phyloP scores from a whole-genome alignment of 2,113 vertebrate species.

The Tragelaphus scriptus region DNA sequence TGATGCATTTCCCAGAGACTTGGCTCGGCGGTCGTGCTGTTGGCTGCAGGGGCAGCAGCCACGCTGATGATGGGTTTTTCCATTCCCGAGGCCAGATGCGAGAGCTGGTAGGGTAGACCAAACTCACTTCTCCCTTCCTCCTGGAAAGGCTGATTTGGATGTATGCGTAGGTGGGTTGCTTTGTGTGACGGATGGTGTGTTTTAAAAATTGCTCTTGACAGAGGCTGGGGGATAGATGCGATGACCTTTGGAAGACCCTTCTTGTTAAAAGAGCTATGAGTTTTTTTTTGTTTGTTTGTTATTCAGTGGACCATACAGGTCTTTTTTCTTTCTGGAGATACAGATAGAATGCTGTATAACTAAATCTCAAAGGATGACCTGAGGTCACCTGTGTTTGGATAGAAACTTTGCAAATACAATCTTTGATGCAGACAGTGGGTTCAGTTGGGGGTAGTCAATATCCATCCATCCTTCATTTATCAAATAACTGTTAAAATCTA shows the following conservation, averaged over 20 bases:
- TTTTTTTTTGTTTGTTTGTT: not conserved
- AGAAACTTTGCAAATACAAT: not conserved
- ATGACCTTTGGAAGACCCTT: constrained; percentile 37
- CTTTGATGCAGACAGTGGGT: not conserved
- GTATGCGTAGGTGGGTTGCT: not conserved
- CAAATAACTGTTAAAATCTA: not conserved
- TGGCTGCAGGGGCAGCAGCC: constrained; percentile 48
- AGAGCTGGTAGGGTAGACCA: constrained; percentile 52
- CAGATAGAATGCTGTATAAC: not conserved
- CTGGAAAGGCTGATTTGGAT: constrained; percentile 42
- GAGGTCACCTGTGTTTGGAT: not conserved
- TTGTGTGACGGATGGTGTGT: not conserved
- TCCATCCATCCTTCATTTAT: not conserved
- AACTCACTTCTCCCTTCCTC: constrained; percentile 25
- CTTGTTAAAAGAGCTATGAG: not conserved
- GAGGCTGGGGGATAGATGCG: constrained; percentile 11
- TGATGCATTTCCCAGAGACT: constrained; percentile 70
- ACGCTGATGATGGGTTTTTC: constrained; percentile 62
- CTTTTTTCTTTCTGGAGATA: not conserved
- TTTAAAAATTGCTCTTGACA: constrained; percentile 37
- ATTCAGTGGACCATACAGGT: not conserved
- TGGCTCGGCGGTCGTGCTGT: constrained; percentile 50
- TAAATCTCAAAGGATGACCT: not conserved
- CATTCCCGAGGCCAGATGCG: constrained; percentile 32
- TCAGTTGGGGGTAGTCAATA: not conserved